Conservation (phyloP, 2,113 vertebrate genomes). For the Ictalurus punctatus region DNA sequence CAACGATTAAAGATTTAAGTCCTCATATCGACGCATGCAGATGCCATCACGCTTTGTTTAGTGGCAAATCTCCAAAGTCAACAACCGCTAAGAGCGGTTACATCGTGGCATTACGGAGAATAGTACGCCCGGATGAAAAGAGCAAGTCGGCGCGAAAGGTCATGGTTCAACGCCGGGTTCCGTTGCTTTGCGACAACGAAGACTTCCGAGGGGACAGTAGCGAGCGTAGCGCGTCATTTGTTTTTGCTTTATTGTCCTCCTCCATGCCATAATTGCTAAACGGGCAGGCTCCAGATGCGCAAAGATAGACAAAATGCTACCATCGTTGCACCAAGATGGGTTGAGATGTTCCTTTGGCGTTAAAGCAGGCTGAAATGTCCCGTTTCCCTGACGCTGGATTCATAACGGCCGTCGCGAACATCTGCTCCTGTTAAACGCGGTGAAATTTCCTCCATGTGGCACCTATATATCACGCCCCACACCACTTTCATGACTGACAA, state of each 20-base stretch:
- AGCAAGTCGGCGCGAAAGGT: background rate
- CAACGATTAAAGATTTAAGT: background rate
- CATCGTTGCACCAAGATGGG: background rate
- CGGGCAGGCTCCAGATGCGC: slow-evolving; percentile 31
- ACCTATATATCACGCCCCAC: slow-evolving; percentile 16
- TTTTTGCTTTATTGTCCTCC: slow-evolving; percentile 3
- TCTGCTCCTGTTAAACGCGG: slow-evolving; percentile 48
- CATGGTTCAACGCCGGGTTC: slow-evolving; percentile 2
- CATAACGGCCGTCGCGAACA: slow-evolving; percentile 38
- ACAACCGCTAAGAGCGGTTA: background rate
- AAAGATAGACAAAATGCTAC: background rate
- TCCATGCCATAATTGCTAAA: background rate
- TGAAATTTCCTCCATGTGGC: slow-evolving; percentile 22
- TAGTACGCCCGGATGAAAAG: background rate
- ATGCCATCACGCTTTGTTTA: background rate
- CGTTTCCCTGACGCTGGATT: slow-evolving; percentile 15
- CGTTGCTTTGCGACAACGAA: background rate
- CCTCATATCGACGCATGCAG: background rate
- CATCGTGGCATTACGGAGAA: background rate
- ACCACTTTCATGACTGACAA: background rate
- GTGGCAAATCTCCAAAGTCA: background rate
- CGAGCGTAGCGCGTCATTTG: background rate
- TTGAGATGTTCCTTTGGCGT: background rate
- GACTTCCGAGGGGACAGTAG: background rate
- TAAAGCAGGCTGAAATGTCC: slow-evolving; percentile 23